These are phyloP conservation scores for Camponotus pennsylvanicus DNA, from an alignment of 1,140 invertebrate genomes.

Conservation along the genomic window DNA sequence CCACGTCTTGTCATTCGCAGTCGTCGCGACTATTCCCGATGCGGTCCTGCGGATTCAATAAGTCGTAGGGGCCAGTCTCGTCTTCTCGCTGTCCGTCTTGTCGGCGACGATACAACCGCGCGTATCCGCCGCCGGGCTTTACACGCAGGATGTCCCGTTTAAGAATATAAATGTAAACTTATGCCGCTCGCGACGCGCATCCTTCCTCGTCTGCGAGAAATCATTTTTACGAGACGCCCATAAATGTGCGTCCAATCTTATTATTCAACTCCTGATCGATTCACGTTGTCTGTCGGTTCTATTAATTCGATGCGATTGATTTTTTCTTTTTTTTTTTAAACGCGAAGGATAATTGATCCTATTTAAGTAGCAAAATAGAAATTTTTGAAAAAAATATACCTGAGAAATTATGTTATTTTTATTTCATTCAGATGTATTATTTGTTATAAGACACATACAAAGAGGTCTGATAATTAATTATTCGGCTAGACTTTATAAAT, in stretches of 20 bases:
- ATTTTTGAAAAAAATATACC: not conserved
- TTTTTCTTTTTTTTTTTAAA: not conserved
- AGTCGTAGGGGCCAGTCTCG: conserved; percentile 42
- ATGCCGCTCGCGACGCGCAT: conserved; percentile 20
- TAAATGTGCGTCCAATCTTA: not conserved
- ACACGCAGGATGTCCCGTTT: conserved; percentile 72
- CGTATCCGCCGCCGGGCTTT: conserved; percentile 61
- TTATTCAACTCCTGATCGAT: not conserved
- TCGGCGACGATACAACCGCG: conserved; percentile 51
- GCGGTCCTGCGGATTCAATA: conserved; percentile 56
- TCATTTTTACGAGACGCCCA: conserved; percentile 1
- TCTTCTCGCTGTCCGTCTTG: conserved; percentile 56
- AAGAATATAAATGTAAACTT: conserved; percentile 68
- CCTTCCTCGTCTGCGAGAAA: conserved; percentile 24
- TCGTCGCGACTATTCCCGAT: conserved; percentile 48
- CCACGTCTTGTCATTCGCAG: conserved; percentile 61
- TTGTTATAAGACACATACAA: not conserved
- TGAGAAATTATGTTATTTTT: not conserved
- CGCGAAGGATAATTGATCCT: too few relatives aligned
- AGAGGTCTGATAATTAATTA: not conserved
- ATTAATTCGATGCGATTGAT: not conserved
- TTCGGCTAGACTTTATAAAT: not conserved
- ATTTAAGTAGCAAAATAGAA: not conserved
- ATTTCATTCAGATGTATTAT: not conserved
- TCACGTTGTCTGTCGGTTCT: not conserved